A percentile compares a stretch with the other conserved stretches of the same genome.
Evolutionary conservation across 2,113 vertebrate species (phyloP).

Genomic region (Sminthopsis crassicaudata): DNA sequence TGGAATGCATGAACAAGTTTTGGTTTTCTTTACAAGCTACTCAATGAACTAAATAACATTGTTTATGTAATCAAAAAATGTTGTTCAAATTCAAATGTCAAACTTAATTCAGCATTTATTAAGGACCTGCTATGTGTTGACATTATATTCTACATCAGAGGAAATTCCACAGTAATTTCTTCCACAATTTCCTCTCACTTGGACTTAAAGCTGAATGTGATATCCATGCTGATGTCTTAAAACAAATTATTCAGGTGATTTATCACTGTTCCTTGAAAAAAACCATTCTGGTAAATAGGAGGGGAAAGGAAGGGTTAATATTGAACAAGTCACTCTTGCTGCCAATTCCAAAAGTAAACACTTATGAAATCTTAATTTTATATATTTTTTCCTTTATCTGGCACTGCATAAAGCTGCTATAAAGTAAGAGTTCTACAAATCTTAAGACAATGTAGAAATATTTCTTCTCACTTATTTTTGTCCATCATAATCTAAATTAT

Average conservation of each 20-base stretch:
- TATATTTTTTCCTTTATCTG: too few relatives aligned
- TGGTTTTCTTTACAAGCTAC: not conserved
- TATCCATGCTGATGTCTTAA: not conserved
- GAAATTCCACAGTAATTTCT: not conserved
- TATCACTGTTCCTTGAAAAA: conserved; percentile 26
- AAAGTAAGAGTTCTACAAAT: too few relatives aligned
- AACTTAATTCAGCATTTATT: not conserved
- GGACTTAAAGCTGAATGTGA: not conserved
- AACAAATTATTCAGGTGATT: not conserved
- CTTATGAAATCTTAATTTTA: too few relatives aligned
- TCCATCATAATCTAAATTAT: not conserved
- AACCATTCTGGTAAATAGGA: not conserved
- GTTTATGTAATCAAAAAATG: not conserved
- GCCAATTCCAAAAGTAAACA: not conserved
- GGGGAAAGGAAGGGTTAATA: too few relatives aligned
- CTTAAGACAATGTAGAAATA: too few relatives aligned
- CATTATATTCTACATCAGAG: too few relatives aligned
- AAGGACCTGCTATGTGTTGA: not conserved
- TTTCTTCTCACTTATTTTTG: not conserved
- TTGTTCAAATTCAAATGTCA: not conserved
- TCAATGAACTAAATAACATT: not conserved
- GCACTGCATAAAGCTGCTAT: not conserved
- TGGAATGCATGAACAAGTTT: not conserved
- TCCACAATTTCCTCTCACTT: not conserved
- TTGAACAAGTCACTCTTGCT: not conserved